Percentiles rank a stretch among this genome's conserved stretches.
Conservation (phyloP, 1,140 invertebrate species). For the Sinella curviseta region DNA sequence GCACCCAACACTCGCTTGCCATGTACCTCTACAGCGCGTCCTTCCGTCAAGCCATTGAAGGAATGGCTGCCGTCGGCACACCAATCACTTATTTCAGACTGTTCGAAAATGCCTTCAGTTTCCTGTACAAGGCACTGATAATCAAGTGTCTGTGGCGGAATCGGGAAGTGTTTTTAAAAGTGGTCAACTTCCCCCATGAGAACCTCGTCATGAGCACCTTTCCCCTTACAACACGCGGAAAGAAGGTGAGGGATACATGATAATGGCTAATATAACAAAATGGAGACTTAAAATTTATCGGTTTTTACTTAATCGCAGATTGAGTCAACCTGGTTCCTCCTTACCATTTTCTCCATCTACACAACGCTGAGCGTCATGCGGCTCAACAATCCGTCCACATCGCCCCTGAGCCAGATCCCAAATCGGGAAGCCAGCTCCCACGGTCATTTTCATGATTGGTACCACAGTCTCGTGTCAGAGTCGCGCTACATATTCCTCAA, state of each 20-base stretch:
- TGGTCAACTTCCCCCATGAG: neutral
- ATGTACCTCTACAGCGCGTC: neutral
- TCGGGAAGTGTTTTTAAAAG: neutral
- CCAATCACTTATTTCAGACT: slow-evolving; percentile 7
- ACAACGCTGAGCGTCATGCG: neutral
- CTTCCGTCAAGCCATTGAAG: neutral
- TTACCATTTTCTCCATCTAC: neutral
- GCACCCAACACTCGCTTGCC: neutral
- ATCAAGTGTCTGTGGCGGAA: neutral
- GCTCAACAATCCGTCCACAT: neutral
- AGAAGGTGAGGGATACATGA: too few relatives aligned
- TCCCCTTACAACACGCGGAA: too few relatives aligned
- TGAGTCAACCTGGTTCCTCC: neutral
- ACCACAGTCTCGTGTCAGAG: neutral
- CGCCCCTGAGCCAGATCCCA: neutral
- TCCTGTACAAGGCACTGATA: neutral
- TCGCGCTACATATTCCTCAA: neutral
- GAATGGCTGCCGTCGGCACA: neutral
- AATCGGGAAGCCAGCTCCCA: neutral
- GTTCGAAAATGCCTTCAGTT: neutral
- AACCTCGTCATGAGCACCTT: too few relatives aligned
- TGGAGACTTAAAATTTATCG: too few relatives aligned
- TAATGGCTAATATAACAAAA: too few relatives aligned
- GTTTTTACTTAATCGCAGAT: neutral
- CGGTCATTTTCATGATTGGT: neutral